phyloP scores from a whole-genome alignment of 2,113 vertebrate species.

The Scomber scombrus region DNA sequence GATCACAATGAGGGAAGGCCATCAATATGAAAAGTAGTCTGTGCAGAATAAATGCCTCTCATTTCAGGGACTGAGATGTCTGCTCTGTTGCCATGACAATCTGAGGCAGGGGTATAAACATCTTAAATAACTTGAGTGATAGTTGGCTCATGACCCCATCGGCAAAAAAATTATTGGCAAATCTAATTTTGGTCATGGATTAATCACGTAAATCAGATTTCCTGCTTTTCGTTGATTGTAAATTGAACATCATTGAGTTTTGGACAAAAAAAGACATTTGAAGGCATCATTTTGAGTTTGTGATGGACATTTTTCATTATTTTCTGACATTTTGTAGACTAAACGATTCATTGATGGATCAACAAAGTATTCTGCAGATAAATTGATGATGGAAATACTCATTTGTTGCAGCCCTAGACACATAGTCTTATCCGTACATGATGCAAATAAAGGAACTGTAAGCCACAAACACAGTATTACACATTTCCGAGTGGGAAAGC shows the following conservation, averaged over 20 bases:
- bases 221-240: neutral
- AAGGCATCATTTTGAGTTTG: neutral
- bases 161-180: neutral
- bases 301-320: neutral
- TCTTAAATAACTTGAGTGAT: conserved; percentile 33
- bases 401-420: neutral
- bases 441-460: conserved; percentile 9
- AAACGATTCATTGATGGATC: conserved; percentile 20
- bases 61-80: conserved; percentile 50
- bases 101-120: conserved; percentile 40
- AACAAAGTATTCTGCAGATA: neutral
- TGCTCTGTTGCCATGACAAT: conserved; percentile 67
- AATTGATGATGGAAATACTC: neutral
- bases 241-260: neutral
- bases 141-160: conserved; percentile 18
- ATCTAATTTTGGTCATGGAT: too few species aligned
- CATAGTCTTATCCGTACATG: neutral
- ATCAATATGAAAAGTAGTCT: conserved; percentile 74
- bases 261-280: neutral
- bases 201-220: neutral
- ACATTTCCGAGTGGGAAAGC: conserved; percentile 51
- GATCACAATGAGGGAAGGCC: conserved; percentile 70
- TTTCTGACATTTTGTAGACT: conserved; percentile 29
- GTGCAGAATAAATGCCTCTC: conserved; percentile 69
- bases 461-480: conserved; percentile 20